Base-by-base conservation (phyloP, 2,113 vertebrate species). In the Ploceus nigricollis region DNA sequence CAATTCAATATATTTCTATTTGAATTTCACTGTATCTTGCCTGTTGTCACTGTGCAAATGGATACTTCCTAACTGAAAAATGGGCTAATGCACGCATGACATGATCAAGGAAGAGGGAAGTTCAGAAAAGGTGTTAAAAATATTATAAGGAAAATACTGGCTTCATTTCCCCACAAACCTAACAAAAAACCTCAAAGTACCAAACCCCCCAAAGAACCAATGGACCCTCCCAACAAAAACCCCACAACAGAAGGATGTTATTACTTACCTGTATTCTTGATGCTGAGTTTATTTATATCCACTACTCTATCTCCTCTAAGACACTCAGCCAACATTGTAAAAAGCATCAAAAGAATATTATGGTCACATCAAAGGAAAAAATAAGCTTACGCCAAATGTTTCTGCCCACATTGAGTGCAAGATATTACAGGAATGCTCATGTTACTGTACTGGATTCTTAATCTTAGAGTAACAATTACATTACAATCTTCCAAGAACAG, bases 381-480 rank as follows among this genome's bases (percentile, higher is more conserved):
- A 37, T 7, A 66, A 79, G 15, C 21, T 86, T 44, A 80, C 31
- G 47, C 31, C 22, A 24, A 40, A 53, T 22, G 14, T 51, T 93
- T 88, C 64, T 73, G 76, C 47, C 44, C n/a, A 63, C 35, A 77
- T 50, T 27, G 64, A 86, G 25, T 40, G 11, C 71, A 88, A 88
- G 47, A 70, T 60, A 69, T 65, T 70, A 81, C 42, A 86, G 40
- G 58, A 90, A 85, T 5, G 2, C 85, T 93, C 64, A 71, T 4
- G 11, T 64, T 87, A 40, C 53, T 57, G 30, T 50, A 69, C 12
- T 54, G 33, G 72, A 81, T 50, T 90, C 87, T 86, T 94, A 65
- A 85, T 65, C 66, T 92, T 88, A 35, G 57, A 80, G 30, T 70
- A 93, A 89, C 50, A 86, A 93, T 71, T 84, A 73, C n/a, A 48